phyloP scores from a whole-genome alignment of 92 coral and sea anemone genomes.

The Siderastrea radians region DNA sequence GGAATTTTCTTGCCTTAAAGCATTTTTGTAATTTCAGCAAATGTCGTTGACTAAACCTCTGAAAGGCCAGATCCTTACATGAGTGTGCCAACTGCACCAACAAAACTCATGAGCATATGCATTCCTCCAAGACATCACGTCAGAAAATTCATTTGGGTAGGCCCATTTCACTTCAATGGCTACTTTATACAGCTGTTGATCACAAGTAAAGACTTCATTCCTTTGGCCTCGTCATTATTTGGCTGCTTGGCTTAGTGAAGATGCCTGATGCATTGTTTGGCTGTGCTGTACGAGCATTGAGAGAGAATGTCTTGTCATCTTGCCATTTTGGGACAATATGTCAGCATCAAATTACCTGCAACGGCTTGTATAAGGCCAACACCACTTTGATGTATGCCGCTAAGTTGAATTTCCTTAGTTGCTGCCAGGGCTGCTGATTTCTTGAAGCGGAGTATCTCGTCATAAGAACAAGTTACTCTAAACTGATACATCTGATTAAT shows the following conservation, averaged over 20 bases:
- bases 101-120: constrained; percentile 74
- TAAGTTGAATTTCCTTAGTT: constrained; percentile 45
- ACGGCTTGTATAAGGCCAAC: constrained; percentile 67
- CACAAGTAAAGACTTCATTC: constrained; percentile 54
- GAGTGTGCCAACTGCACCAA: constrained; percentile 71
- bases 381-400: constrained; percentile 58
- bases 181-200: constrained; percentile 74
- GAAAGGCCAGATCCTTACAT: constrained; percentile 76
- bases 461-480: too few species aligned
- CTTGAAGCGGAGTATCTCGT: constrained; percentile 70
- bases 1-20: constrained; percentile 65
- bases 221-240: constrained; percentile 67
- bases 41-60: constrained; percentile 47
- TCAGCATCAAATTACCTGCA: constrained; percentile 77
- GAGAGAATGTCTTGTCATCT: constrained; percentile 66
- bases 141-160: constrained; percentile 44
- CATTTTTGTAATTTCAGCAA: constrained; percentile 72
- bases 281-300: constrained; percentile 60
- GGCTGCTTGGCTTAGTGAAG: constrained; percentile 63
- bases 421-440: constrained; percentile 78
- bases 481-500: too few species aligned
- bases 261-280: constrained; percentile 45
- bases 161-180: constrained; percentile 74
- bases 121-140: constrained; percentile 78
- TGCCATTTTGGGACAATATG: constrained; percentile 78